Percentiles rank a stretch among this genome's conserved stretches.
Conservation (phyloP, 2,113 vertebrate species). For the Pagrus major region DNA sequence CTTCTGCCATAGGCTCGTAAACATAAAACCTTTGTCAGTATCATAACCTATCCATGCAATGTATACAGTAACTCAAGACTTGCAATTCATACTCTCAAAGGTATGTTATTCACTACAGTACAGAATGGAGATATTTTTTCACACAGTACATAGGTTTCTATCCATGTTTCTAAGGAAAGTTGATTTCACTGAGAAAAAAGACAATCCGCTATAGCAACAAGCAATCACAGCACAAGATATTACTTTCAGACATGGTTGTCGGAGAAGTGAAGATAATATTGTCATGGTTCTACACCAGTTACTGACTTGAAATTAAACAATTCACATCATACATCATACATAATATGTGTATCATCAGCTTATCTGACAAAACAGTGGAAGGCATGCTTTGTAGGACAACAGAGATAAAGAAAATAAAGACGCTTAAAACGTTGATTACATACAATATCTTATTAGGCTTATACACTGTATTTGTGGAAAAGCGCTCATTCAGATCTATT, state of each 20-base stretch:
- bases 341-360: neutral
- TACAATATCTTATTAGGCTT: neutral
- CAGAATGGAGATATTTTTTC: conserved; percentile 3
- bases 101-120: conserved; percentile 25
- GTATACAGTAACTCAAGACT: conserved; percentile 28
- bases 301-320: conserved; percentile 6
- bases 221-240: conserved; percentile 15
- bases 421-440: neutral
- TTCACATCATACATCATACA: conserved; percentile 18
- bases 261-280: neutral
- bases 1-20: conserved; percentile 20
- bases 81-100: conserved; percentile 6
- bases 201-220: neutral
- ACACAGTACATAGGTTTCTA: conserved; percentile 4
- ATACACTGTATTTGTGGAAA: conserved; percentile 11
- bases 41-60: conserved; percentile 41
- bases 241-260: neutral
- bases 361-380: conserved; percentile 21
- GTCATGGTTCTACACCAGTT: conserved; percentile 8
- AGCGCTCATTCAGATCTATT: neutral
- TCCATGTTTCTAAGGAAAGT: neutral
- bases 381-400: conserved; percentile 18
- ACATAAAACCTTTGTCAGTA: conserved; percentile 47
- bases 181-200: conserved; percentile 21
- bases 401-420: neutral